A percentile compares a stretch with the other conserved stretches of the same genome.
Evolutionary conservation across 1,140 invertebrate genomes (phyloP).

Genomic region (Acyrthosiphon pisum): DNA sequence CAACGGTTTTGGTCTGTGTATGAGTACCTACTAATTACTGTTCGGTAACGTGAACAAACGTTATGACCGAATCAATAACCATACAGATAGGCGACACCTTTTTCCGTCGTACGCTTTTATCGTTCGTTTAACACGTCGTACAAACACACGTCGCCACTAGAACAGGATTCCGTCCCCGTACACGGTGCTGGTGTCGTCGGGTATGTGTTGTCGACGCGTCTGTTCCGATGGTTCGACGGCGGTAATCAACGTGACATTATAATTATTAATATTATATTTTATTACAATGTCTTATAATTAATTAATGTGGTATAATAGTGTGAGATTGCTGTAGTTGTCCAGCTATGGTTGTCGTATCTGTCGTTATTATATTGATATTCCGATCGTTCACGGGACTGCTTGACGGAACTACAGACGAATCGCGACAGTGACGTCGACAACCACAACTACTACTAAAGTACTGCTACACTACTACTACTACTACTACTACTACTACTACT

Average conservation of each 20-base stretch:
- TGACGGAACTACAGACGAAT: background rate
- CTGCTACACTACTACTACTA: background rate
- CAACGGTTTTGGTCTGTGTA: background rate
- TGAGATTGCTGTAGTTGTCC: no score
- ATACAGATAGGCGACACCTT: background rate
- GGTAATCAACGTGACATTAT: background rate
- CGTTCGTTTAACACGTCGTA: background rate
- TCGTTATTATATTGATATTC: background rate
- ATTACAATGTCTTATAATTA: no score
- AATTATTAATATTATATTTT: no score
- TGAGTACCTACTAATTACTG: background rate
- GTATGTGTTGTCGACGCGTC: background rate
- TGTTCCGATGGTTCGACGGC: background rate
- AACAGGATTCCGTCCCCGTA: background rate
- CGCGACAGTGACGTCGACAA: background rate
- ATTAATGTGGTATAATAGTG: background rate
- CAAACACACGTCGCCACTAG: background rate
- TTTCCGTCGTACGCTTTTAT: background rate
- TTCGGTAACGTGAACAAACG: background rate
- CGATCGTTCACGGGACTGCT: background rate
- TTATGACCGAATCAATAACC: background rate
- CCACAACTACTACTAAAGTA: background rate
- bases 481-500: no score
- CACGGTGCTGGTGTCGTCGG: background rate
- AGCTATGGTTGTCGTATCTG: background rate